A percentile compares a stretch with the other conserved stretches of the same genome.
These are phyloP conservation scores for Holotrichia oblita DNA, from an alignment of 1,140 invertebrate genomes.

Conservation along the genomic window DNA sequence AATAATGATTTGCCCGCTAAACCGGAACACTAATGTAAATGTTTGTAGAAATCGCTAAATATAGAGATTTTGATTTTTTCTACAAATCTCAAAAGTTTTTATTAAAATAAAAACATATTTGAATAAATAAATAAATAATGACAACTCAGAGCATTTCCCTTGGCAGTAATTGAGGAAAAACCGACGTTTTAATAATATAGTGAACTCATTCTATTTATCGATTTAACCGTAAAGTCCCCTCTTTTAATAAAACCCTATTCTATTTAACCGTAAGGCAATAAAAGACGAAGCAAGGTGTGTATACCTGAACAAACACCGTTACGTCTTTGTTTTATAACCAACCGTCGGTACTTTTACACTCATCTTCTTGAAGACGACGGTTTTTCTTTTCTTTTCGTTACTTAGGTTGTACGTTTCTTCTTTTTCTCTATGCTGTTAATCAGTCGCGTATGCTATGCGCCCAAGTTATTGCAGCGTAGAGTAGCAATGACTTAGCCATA, in stretches of 20 bases:
- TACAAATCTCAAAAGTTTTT: too few species aligned
- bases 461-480: slow-evolving; percentile 18
- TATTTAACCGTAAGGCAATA: slow-evolving; percentile 11
- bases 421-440: slow-evolving; percentile 14
- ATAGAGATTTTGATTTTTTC: too few species aligned
- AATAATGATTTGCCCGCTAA: neutral
- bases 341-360: slow-evolving; percentile 37
- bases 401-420: neutral
- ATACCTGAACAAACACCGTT: slow-evolving; percentile 27
- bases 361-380: neutral
- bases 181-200: neutral
- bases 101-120: too few species aligned
- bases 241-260: slow-evolving; percentile 30
- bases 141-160: too few species aligned
- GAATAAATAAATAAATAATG: too few species aligned
- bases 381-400: neutral
- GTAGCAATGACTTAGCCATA: neutral
- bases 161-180: neutral
- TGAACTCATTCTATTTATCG: neutral
- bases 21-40: neutral
- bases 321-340: too few species aligned
- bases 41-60: neutral
- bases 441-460: neutral
- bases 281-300: slow-evolving; percentile 5
- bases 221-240: neutral